Evolutionary conservation across 2,888 invertebrate species (phyloP).

Genomic region (Copidosoma aretas): DNA sequence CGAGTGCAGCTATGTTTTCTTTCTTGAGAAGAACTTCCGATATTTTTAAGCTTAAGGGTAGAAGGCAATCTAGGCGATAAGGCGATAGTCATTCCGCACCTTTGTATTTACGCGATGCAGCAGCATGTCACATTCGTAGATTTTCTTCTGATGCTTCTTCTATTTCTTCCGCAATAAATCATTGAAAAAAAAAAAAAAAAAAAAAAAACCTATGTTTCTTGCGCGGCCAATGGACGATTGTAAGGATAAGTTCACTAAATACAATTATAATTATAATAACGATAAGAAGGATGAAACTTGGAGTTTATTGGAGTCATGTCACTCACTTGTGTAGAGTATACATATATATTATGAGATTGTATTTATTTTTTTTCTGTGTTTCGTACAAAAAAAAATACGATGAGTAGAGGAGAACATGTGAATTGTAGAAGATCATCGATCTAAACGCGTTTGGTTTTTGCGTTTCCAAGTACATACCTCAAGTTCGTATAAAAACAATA

Average conservation of each 20-base stretch:
- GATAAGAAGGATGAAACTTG: too few species aligned
- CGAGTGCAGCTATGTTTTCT: conserved; percentile 10
- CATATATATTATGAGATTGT: too few species aligned
- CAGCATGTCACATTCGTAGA: not conserved
- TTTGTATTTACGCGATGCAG: conserved; percentile 13
- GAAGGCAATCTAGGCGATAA: conserved; percentile 21
- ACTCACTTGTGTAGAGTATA: too few species aligned
- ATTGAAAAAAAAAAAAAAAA: conserved; percentile 10
- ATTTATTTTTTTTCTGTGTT: conserved; percentile 15
- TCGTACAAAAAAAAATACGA: conserved; percentile 33
- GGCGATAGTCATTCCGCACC: conserved; percentile 31
- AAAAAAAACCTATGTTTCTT: not conserved
- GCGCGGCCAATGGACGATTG: conserved; percentile 10
- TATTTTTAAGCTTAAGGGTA: conserved; percentile 16
- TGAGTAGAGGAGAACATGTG: not conserved
- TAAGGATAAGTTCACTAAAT: not conserved
- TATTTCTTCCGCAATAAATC: conserved; percentile 10
- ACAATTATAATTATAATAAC: too few species aligned
- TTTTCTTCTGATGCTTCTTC: conserved; percentile 17
- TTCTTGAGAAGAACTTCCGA: conserved; percentile 11
- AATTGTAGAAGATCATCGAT: conserved; percentile 14
- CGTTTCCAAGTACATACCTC: not conserved
- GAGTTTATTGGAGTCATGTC: too few species aligned
- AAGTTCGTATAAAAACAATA: not conserved
- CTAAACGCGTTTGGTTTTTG: not conserved